Conservation (phyloP, 2,113 vertebrate genomes). For the mouse (Mus musculus) region GRCm39 chr14:24384501-24385000, state of each 20-base stretch:
- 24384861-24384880: neutral
- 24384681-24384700: neutral
- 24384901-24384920: neutral
- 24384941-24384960: neutral
- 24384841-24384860: neutral
- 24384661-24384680: neutral
- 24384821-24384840: neutral
- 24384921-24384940: neutral
- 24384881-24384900: neutral
- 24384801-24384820: neutral
- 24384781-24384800: neutral
- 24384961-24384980: neutral
- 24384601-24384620: neutral
- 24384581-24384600: neutral
- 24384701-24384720: no score
- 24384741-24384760: neutral
- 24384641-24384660: no score
- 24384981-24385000: neutral
- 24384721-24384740: neutral
- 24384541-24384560: neutral
- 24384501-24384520: neutral
- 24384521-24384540: accelerated
- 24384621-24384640: neutral
- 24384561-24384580: neutral
- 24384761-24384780: neutral